phyloP scores from a whole-genome alignment of 2,113 vertebrate species.

The Chloroceryle aenea region DNA sequence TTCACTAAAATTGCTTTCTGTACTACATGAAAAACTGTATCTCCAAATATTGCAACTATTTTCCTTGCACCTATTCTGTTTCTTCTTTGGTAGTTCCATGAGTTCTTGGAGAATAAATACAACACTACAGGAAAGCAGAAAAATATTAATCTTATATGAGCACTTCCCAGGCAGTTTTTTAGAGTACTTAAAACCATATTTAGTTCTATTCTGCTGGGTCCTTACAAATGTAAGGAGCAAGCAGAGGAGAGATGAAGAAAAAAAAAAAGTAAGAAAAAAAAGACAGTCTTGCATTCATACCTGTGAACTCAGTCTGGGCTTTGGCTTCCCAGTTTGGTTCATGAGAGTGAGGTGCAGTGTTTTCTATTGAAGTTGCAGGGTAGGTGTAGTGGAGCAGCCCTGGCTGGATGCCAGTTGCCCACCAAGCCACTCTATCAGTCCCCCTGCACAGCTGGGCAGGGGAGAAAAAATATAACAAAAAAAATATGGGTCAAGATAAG shows the following conservation, averaged over 20 bases:
- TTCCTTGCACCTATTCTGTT: background rate
- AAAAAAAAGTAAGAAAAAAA: background rate
- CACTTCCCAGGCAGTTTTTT: background rate
- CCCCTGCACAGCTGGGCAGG: too few relatives aligned
- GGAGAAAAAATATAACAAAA: too few relatives aligned
- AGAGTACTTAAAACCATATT: background rate
- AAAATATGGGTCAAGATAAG: too few relatives aligned
- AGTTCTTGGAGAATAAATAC: background rate
- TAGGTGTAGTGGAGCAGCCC: background rate
- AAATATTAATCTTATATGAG: background rate
- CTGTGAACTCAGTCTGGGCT: background rate
- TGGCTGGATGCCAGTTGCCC: too few relatives aligned
- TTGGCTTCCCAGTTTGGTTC: too few relatives aligned
- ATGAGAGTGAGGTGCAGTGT: background rate
- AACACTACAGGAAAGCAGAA: background rate
- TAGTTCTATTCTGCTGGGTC: background rate
- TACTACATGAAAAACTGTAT: fast-evolving
- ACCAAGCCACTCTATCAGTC: too few relatives aligned
- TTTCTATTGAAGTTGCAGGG: background rate
- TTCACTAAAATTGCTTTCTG: background rate
- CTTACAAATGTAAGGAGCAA: background rate
- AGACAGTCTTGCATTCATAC: too few relatives aligned
- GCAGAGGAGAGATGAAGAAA: background rate
- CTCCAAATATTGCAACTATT: background rate
- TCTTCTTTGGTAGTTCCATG: background rate